Conservation (phyloP, 1,140 invertebrate species). For the Heliconius himera region DNA sequence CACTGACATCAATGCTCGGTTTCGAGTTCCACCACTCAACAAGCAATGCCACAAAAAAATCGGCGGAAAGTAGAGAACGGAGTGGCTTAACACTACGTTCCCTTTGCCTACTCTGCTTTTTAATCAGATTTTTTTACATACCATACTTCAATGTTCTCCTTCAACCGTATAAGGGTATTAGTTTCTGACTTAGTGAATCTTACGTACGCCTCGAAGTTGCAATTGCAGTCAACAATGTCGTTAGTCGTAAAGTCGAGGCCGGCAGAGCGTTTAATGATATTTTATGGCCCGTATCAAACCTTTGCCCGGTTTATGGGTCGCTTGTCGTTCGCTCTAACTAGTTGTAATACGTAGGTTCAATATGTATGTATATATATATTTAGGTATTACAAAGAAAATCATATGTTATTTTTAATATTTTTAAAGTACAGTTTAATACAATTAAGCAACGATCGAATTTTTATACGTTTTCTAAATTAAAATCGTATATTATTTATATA, state of each 20-base stretch:
- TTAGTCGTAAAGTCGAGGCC: conserved; percentile 52
- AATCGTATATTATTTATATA: too few species aligned
- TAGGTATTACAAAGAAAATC: too few species aligned
- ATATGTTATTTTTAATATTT: too few species aligned
- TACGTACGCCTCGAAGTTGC: conserved; percentile 35
- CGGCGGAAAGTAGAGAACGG: too few species aligned
- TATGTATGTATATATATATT: neutral
- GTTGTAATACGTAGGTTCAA: conserved; percentile 2
- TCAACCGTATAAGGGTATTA: conserved; percentile 19
- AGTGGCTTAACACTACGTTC: too few species aligned
- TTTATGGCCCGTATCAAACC: conserved; percentile 66
- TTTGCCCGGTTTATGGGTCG: conserved; percentile 55
- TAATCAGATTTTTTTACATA: conserved; percentile 18
- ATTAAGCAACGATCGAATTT: too few species aligned
- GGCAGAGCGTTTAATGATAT: conserved; percentile 59
- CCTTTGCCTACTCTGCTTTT: too few species aligned
- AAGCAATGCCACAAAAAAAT: too few species aligned
- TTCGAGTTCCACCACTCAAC: too few species aligned
- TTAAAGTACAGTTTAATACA: too few species aligned
- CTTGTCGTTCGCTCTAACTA: conserved; percentile 41
- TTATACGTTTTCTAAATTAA: too few species aligned
- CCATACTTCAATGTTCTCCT: conserved; percentile 39
- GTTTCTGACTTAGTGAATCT: conserved; percentile 23
- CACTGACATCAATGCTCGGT: too few species aligned
- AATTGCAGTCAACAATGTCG: conserved; percentile 61